These are phyloP conservation scores for Pseudomugil tenellus DNA, from an alignment of 2,797 vertebrate genomes.

Conservation along the genomic window DNA sequence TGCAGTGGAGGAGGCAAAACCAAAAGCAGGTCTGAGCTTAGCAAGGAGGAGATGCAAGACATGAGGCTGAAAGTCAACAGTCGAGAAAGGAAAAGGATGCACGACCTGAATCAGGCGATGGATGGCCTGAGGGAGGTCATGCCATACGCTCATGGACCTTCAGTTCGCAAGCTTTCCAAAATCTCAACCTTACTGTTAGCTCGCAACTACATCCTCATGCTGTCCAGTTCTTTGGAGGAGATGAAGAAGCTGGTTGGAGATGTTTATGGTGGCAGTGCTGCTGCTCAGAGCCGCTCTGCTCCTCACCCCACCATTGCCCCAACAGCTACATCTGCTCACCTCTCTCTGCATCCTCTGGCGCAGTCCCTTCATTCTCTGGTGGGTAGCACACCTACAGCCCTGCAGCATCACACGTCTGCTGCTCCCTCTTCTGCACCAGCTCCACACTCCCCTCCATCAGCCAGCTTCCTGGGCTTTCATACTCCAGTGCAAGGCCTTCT, in stretches of 20 bases:
- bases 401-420: constrained; percentile 70
- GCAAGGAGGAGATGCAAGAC: constrained; percentile 79
- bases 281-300: constrained; percentile 64
- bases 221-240: constrained; percentile 87
- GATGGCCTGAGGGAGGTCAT: constrained; percentile 88
- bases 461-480: constrained; percentile 80
- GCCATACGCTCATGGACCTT: constrained; percentile 87
- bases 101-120: constrained; percentile 89
- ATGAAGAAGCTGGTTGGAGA: constrained; percentile 88
- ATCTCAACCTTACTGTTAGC: constrained; percentile 87
- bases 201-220: constrained; percentile 88
- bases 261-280: constrained; percentile 78
- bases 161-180: constrained; percentile 87
- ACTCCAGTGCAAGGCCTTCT: constrained; percentile 75
- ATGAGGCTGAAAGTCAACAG: constrained; percentile 88
- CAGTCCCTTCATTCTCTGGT: constrained; percentile 82
- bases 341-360: constrained; percentile 80
- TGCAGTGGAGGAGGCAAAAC: constrained; percentile 49
- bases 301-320: constrained; percentile 52
- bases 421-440: constrained; percentile 46
- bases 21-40: constrained; percentile 57
- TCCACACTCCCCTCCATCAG: constrained; percentile 77
- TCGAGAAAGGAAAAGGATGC: constrained; percentile 88
- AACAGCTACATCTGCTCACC: constrained; percentile 59
- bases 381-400: constrained; percentile 60